Evolutionary conservation across 2,113 vertebrate species (phyloP).

Genomic region (Cisticola juncidis): DNA sequence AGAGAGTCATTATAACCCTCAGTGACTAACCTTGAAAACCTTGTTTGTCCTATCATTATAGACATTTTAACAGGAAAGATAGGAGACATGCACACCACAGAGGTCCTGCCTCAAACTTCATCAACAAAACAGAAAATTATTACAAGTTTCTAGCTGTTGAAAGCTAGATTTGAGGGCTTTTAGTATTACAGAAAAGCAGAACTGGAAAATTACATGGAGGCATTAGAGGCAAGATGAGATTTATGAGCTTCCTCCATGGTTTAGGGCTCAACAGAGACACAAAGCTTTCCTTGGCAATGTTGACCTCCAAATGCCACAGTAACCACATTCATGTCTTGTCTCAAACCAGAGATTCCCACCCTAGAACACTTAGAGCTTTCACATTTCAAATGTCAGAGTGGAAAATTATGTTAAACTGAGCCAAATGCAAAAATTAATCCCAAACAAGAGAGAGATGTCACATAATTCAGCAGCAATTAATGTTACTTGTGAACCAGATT

Average conservation of each 20-base stretch:
- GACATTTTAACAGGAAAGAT: neutral
- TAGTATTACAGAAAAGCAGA: neutral
- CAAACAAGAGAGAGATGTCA: neutral
- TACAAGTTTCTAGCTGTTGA: neutral
- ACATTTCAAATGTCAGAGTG: neutral
- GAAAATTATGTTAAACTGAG: neutral
- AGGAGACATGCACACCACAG: neutral
- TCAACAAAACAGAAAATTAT: neutral
- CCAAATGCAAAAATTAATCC: neutral
- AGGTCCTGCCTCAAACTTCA: neutral
- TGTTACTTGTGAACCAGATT: neutral
- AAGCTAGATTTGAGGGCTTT: neutral
- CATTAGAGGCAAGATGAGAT: neutral
- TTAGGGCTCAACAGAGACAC: neutral
- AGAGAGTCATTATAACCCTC: neutral
- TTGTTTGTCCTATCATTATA: neutral
- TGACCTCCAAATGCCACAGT: neutral
- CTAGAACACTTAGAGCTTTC: neutral
- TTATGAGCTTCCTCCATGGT: neutral
- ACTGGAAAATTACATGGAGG: neutral
- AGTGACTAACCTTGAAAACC: slow-evolving; percentile 4
- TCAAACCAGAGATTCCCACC: neutral
- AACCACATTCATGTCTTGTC: neutral
- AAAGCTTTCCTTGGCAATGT: neutral
- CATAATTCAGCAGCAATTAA: neutral